Evolutionary conservation across 1,140 invertebrate genomes (phyloP).

Genomic region (Trichonephila inaurata): DNA sequence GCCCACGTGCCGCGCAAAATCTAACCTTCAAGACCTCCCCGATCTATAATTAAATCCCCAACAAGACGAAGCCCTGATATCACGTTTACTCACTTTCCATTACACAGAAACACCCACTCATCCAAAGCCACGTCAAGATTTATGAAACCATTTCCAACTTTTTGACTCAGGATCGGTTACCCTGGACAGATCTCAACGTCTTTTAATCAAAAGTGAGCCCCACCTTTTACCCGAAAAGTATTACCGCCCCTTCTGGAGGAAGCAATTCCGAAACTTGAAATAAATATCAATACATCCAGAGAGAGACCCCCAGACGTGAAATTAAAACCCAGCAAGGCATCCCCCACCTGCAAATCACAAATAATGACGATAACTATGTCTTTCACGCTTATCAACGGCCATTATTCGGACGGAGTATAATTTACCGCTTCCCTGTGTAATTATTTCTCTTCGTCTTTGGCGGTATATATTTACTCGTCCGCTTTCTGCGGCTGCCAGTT

Average conservation of each 20-base stretch:
- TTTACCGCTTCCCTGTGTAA: background rate
- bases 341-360: conserved; percentile 42
- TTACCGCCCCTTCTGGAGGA: background rate
- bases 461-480: conserved; percentile 22
- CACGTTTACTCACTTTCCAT: background rate
- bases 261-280: background rate
- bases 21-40: background rate
- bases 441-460: background rate
- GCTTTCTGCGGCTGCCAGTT: background rate
- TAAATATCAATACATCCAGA: conserved; percentile 15
- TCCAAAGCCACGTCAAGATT: background rate
- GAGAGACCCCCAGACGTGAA: background rate
- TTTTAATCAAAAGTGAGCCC: background rate
- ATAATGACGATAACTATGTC: conserved; percentile 50
- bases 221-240: background rate
- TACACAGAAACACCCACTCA: background rate
- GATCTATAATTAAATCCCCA: background rate
- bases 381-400: conserved; percentile 45
- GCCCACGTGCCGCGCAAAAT: background rate
- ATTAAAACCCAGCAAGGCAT: background rate
- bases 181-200: background rate
- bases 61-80: background rate
- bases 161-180: background rate
- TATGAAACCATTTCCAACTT: conserved; percentile 7
- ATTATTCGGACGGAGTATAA: conserved; percentile 22